Evolutionary conservation across 2,113 vertebrate genomes (phyloP).

Genomic region (Entelurus aequoreus): DNA sequence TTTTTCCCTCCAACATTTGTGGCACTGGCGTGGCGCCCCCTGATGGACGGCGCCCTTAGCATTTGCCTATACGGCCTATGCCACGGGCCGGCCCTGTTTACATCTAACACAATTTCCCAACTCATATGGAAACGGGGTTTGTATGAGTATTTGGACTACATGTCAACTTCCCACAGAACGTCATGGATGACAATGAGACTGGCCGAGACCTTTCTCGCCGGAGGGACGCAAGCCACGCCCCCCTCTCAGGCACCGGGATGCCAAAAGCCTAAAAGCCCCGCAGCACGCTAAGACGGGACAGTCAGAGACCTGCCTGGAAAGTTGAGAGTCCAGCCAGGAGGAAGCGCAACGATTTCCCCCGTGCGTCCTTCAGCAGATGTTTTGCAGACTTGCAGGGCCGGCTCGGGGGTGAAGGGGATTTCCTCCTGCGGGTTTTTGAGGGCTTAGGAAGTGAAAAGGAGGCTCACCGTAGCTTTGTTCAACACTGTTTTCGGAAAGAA

Average conservation of each 20-base stretch:
- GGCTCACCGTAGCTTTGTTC: not conserved
- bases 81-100: too few relatives aligned
- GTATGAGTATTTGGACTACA: not conserved
- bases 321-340: constrained; percentile 15
- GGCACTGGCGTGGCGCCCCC: too few relatives aligned
- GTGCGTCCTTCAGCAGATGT: constrained; percentile 53
- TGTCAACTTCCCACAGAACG: constrained; percentile 16
- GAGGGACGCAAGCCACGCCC: constrained; percentile 22
- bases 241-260: constrained; percentile 28
- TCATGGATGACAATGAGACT: constrained; percentile 5
- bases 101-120: too few relatives aligned
- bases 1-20: too few relatives aligned
- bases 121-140: too few relatives aligned
- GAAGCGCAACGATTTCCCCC: constrained; percentile 40
- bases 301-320: constrained; percentile 3
- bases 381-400: not conserved
- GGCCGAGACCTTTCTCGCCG: constrained; percentile 23
- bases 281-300: constrained; percentile 26
- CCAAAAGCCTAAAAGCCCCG: constrained; percentile 38
- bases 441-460: too few relatives aligned
- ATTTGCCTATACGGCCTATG: too few relatives aligned
- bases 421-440: too few relatives aligned
- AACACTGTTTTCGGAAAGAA: not conserved
- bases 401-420: too few relatives aligned
- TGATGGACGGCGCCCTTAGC: too few relatives aligned